Evolutionary conservation across 2,888 invertebrate genomes (phyloP).

Genomic region (Rhingia rostrata): DNA sequence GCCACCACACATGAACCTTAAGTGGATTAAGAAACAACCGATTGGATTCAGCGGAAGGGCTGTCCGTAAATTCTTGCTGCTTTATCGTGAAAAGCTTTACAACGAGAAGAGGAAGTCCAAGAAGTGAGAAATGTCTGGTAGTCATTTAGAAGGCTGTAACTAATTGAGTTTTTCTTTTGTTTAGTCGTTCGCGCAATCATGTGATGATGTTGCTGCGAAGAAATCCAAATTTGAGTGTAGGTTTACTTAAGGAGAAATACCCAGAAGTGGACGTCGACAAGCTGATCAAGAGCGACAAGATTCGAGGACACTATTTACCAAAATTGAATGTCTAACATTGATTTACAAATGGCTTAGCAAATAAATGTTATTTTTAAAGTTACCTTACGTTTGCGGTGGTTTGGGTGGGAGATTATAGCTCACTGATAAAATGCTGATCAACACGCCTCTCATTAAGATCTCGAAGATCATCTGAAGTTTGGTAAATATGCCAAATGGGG

Average conservation of each 20-base stretch:
- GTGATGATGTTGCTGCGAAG: constrained; percentile 88
- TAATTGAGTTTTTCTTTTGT: constrained; percentile 73
- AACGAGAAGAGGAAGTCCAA: constrained; percentile 85
- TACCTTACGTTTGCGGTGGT: not conserved
- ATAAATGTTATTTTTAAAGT: constrained; percentile 40
- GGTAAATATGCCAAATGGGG: too few relatives aligned
- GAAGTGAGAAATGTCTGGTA: constrained; percentile 82
- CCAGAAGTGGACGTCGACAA: constrained; percentile 90
- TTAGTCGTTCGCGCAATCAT: constrained; percentile 86
- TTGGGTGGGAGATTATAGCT: too few relatives aligned
- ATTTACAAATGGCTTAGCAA: constrained; percentile 42
- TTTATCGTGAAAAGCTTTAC: constrained; percentile 87
- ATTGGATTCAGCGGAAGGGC: constrained; percentile 85
- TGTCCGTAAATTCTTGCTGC: constrained; percentile 85
- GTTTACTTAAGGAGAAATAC: constrained; percentile 88
- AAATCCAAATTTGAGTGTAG: constrained; percentile 90
- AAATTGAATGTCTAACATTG: constrained; percentile 78
- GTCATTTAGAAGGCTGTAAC: not conserved
- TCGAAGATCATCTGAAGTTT: too few relatives aligned
- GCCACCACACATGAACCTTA: constrained; percentile 87
- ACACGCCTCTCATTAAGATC: too few relatives aligned
- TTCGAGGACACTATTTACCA: constrained; percentile 86
- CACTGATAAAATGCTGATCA: too few relatives aligned
- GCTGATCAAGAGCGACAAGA: constrained; percentile 85
- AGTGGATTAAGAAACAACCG: constrained; percentile 86